Base-by-base conservation (phyloP, 2,113 vertebrate genomes). In the Neoarius graeffei region DNA sequence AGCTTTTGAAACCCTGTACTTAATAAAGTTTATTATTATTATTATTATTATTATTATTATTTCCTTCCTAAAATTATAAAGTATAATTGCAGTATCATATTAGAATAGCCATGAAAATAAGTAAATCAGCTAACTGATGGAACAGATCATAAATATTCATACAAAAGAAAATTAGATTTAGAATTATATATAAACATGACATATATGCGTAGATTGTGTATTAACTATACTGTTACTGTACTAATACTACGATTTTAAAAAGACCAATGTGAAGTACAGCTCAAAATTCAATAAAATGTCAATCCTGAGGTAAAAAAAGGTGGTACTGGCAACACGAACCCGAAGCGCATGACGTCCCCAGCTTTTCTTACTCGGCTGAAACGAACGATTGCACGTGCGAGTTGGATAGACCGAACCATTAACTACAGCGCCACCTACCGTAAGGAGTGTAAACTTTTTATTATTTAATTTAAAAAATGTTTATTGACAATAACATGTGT, bases 341-440 rank as follows among this genome's bases (percentile, higher is more conserved):
- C 20, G 11, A 52, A n/a, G 1, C 3, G 23, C 0, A 7, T 62
- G 71, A 86, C 73, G 76, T 86, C 76, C 54, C 15, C 2, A 19
- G 17, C 4, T 19, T 42, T 54, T 85, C 62, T 86, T 86, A 35
- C 62, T 86, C 85, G 76, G 42, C 9, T 56, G 4, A 23, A 76
- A 59, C 69, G 6, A 54, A n/a, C 1, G 25, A n/a, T 5, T 27
- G 50, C 66, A 48, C 2, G 27, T 73, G 11, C 20, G 13, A 67
- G n/a, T 4, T 7, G 52, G 54, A 20, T 62, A 82, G 9, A 81
- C 54, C 23, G 5, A 66, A 50, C 10, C 2, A 56, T 20, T 30
- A n/a, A 1, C 27, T 57, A 8, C 15, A 50, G 60, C 89, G 83
- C 74, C 89, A 1, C 83, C 76, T 76, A 7, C n/a, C 73, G 86